A percentile compares a stretch with the other conserved stretches of the same genome.
Evolutionary conservation across 2,888 invertebrate species (phyloP).

Genomic region (Lasioglossum oenotherae): DNA sequence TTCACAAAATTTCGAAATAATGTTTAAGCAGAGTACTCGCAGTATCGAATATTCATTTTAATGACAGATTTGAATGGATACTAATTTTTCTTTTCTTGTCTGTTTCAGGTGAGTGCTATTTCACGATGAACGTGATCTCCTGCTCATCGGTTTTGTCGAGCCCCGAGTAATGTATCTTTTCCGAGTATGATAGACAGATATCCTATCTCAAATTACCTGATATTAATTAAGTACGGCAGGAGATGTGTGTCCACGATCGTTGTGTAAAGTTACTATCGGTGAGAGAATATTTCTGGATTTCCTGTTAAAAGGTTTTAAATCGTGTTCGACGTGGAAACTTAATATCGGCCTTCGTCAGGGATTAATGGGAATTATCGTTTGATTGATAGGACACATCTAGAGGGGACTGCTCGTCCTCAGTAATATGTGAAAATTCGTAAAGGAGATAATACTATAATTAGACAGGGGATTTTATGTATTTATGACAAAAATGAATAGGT

Average conservation of each 20-base stretch:
- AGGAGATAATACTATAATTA: not conserved
- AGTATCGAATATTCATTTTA: not conserved
- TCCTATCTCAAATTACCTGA: not conserved
- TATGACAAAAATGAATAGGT: too few relatives aligned
- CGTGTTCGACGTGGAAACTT: not conserved
- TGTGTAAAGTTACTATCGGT: not conserved
- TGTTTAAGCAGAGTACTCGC: not conserved
- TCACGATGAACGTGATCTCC: not conserved
- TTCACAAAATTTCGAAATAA: not conserved
- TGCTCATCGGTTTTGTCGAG: not conserved
- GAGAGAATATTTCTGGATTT: not conserved
- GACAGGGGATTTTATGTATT: too few relatives aligned
- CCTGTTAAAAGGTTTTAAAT: not conserved
- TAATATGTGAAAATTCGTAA: not conserved
- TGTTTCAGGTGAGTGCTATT: not conserved
- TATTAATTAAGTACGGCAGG: not conserved
- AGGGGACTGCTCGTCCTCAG: not conserved
- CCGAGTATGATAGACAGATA: not conserved
- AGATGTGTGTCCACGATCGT: not conserved
- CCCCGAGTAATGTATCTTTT: not conserved
- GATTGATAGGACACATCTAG: not conserved
- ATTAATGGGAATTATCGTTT: not conserved
- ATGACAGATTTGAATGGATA: not conserved
- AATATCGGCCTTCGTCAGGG: not conserved
- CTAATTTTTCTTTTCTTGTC: not conserved